Evolutionary conservation across 2,113 vertebrate species (phyloP), one percentile per base, ranked within the genome.

Genomic region (Sporophila hypoxantha): DNA sequence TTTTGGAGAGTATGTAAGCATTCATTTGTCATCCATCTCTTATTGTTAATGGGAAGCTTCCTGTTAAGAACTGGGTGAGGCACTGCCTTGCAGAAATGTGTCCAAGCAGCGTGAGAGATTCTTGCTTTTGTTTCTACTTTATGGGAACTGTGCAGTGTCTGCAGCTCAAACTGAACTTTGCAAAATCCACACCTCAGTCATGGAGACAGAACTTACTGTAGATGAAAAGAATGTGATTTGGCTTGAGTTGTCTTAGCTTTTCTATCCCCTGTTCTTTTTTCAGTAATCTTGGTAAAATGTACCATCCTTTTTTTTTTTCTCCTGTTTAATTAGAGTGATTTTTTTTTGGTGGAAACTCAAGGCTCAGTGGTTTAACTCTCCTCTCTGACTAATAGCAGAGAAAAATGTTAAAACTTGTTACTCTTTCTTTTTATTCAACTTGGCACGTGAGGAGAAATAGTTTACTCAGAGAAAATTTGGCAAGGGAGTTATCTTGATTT

Each of bases 361-460:
- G 70, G 36, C 69, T 94, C 59, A 29, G 74, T 0, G 7, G 55
- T 87, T 93, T 88, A 92, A 50, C 20, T 71, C 17, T 71, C 6
- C 32, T 71, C 41, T 80, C 81, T 95, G 88, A 90, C 83, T 93
- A 94, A 93, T 32, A 90, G 77, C 62, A 73, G 53, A 86, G 79
- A 61, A 94, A 95, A 95, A 87, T 92, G 89, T 92, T 93, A 93
- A 95, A 91, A 95, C 91, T 89, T 93, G 87, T 91, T 93, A 67
- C 73, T 71, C 50, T 64, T 80, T 79, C 68, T 74, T 94, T 94
- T 92, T 55, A 71, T 62, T 71, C 70, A 92, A 0, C 73, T 91
- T 95, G 89, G 85, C 87, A 57, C 1, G 0, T 77, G 55, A 85
- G 27, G 6, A 93, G 50, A 52, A 81, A 42, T 55, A 87, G 89